A percentile compares a stretch with the other conserved stretches of the same genome.
Evolutionary conservation across 2,888 invertebrate species (phyloP).

Genomic region (Acholoe squamosa): DNA sequence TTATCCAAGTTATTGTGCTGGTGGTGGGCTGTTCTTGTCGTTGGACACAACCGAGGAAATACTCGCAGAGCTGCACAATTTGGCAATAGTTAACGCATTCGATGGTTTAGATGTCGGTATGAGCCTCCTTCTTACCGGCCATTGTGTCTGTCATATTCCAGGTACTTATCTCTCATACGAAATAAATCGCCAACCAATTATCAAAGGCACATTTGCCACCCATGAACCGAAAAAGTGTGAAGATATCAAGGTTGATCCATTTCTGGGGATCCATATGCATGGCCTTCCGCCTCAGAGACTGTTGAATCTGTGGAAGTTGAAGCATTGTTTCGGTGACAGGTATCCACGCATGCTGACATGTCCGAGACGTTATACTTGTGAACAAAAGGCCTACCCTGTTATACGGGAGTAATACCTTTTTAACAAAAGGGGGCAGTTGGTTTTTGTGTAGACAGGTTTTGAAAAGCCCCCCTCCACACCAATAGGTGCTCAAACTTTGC

Average conservation of each 20-base stretch:
- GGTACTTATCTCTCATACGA: background rate
- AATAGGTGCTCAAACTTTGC: no score
- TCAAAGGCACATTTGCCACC: background rate
- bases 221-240: background rate
- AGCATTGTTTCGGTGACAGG: background rate
- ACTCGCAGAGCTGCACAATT: background rate
- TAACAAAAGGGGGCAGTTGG: no score
- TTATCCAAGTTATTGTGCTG: background rate
- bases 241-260: background rate
- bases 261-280: background rate
- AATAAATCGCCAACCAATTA: background rate
- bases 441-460: no score
- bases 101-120: background rate
- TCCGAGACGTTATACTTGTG: background rate
- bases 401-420: no score
- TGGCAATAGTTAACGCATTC: background rate
- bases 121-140: background rate
- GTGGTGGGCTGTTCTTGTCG: background rate
- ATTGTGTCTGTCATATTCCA: background rate
- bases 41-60: background rate
- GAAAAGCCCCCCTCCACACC: no score
- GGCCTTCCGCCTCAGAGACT: background rate
- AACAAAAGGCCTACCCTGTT: background rate
- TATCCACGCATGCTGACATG: background rate
- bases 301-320: constrained; percentile 1